Evolutionary conservation across 2,888 invertebrate genomes (phyloP), one percentile per base, ranked within the genome.

Genomic region (Molanna angustata): DNA sequence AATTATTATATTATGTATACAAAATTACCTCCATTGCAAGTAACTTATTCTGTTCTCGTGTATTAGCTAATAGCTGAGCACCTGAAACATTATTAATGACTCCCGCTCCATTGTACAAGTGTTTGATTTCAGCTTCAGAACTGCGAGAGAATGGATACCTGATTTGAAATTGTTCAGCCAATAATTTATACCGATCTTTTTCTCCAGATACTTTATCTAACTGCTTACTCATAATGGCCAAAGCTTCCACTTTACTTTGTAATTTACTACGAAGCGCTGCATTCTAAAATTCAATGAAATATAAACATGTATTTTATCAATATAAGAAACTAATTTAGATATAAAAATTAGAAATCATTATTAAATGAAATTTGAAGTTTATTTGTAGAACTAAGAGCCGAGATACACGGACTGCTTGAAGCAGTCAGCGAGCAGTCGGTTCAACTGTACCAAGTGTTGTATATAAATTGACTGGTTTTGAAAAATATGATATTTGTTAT

Each of bases 161-260:
- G 48, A 79, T 71, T 63, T 86, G 83, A 14, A 90, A 71, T 61
- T 90, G 88, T 64, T 91, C 90, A 0, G 88, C 88, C 77, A 90
- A 80, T 6, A 87, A 68, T 67, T 88, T 90, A 64, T 85, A 90
- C 64, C 86, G 85, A 67, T 92, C 91, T 21, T 89, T 73, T 65
- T 93, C 90, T 63, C 82, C 83, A 54, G 86, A 83, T 66, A 86
- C 88, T 69, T 86, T 84, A 62, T 89, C 88, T 53, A 92, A 69
- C 65, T 91, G 90, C 62, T 82, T 80, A 57, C 83, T 86, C 66
- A 92, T 75, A 56, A 90, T 87, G n/a, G 84, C 73, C 31, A 93
- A 68, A 2, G 91, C 91, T 69, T 91, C 90, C 46, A 86, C 79
- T 69, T 93, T 92, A 64, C 90, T 86, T 64, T 88, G 85, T 19